Conservation (phyloP, 23 tunicate genomes). For the Botrylloides violaceus region DNA sequence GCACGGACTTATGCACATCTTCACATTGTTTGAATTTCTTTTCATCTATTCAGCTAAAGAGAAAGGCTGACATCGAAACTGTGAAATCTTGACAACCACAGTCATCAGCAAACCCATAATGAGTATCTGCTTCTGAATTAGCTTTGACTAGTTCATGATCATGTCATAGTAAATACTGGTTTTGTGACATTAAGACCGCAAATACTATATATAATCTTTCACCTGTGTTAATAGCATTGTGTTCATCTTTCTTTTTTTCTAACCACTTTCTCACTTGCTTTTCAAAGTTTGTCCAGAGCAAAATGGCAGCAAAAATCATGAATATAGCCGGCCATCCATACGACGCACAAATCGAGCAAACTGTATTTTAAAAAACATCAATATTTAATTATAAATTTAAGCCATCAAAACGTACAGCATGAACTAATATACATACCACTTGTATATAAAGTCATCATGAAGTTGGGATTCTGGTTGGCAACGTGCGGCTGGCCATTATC, state of each 20-base stretch:
- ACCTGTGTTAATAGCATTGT: conserved; percentile 9
- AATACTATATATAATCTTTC: too few species aligned
- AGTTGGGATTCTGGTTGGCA: conserved; percentile 5
- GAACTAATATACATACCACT: conserved; percentile 2
- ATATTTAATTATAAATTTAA: neutral
- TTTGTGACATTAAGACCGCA: too few species aligned
- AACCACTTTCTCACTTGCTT: neutral
- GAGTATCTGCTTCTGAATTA: too few species aligned
- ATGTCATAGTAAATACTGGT: too few species aligned
- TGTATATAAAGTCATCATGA: conserved; percentile 1
- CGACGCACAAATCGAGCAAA: neutral
- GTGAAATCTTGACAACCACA: too few species aligned
- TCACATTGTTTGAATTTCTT: too few species aligned
- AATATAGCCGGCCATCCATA: conserved; percentile 12
- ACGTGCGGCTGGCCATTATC: neutral
- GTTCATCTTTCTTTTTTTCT: neutral
- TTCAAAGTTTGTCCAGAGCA: conserved; percentile 20
- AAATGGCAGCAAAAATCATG: neutral
- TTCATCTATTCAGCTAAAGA: too few species aligned
- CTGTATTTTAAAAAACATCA: neutral
- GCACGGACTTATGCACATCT: neutral
- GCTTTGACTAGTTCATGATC: too few species aligned
- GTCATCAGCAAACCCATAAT: too few species aligned
- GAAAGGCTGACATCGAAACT: too few species aligned
- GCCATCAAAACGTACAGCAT: neutral